A percentile compares a stretch with the other conserved stretches of the same genome.
Evolutionary conservation across 2,113 vertebrate genomes (phyloP).

Genomic region (Willisornis vidua): DNA sequence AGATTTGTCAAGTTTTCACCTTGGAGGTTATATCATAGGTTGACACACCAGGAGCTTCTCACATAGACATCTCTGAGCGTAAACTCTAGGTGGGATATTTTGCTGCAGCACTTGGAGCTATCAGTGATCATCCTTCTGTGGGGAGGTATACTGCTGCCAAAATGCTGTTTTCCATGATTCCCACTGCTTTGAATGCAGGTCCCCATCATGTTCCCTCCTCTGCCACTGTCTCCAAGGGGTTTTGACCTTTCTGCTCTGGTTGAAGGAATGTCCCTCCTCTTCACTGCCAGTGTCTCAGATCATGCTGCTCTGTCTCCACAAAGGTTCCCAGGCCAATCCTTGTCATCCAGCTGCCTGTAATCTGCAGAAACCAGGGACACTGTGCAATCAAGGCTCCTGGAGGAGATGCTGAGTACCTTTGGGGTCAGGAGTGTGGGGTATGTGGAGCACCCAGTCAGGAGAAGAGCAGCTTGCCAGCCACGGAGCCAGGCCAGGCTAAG

Average conservation of each 20-base stretch:
- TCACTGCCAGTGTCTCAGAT: not conserved
- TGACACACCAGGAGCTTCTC: not conserved
- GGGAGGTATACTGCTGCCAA: not conserved
- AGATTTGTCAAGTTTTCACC: not conserved
- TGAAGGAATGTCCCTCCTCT: not conserved
- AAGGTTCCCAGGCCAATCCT: not conserved
- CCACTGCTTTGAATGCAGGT: fast-evolving
- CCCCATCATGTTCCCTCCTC: fast-evolving
- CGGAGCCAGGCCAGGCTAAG: not conserved
- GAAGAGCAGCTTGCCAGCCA: not conserved
- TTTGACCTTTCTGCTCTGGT: not conserved
- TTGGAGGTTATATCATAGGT: fast-evolving
- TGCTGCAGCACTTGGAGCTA: not conserved
- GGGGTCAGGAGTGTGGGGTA: fast-evolving
- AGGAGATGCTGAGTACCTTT: not conserved
- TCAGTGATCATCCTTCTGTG: not conserved
- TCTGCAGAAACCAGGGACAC: not conserved
- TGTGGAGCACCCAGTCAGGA: fast-evolving
- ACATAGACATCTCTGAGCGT: not conserved
- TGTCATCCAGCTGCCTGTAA: not conserved
- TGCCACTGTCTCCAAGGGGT: not conserved
- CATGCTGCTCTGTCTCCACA: not conserved
- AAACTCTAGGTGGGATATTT: not conserved
- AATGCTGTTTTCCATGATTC: not conserved
- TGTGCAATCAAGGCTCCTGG: fast-evolving